Evolutionary conservation across 2,113 vertebrate species (phyloP).

Genomic region (Pantherophis guttatus): DNA sequence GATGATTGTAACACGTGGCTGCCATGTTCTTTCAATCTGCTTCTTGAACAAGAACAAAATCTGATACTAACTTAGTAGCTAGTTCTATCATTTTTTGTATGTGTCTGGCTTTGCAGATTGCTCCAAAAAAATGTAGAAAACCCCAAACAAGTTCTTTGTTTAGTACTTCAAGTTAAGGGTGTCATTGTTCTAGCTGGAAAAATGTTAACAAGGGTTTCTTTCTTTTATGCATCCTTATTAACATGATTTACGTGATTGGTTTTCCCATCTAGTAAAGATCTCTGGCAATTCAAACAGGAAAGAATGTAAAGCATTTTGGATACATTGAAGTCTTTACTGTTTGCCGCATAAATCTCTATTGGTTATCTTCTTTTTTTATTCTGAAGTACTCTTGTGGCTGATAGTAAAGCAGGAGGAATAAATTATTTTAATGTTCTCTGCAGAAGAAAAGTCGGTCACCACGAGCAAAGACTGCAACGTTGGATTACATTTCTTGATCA

Average conservation of each 20-base stretch:
- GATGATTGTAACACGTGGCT: neutral
- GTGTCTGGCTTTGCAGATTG: neutral
- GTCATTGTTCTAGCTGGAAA: conserved; percentile 26
- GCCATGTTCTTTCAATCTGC: neutral
- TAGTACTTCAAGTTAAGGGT: conserved; percentile 31
- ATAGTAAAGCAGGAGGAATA: neutral
- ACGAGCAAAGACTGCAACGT: neutral
- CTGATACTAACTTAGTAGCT: neutral
- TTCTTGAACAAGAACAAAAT: neutral
- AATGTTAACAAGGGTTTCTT: conserved; percentile 58
- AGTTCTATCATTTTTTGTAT: neutral
- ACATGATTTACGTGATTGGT: conserved; percentile 55
- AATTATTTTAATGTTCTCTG: neutral
- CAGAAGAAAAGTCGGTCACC: neutral
- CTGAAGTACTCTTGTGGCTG: conserved; percentile 21
- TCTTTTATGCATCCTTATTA: conserved; percentile 55
- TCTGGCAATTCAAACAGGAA: conserved; percentile 48
- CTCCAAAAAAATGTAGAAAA: neutral
- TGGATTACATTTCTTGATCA: neutral
- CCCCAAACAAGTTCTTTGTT: conserved; percentile 1
- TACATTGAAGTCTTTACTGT: conserved; percentile 45
- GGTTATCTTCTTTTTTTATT: conserved; percentile 39
- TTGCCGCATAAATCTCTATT: conserved; percentile 55
- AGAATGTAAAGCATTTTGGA: conserved; percentile 58
- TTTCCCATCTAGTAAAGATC: conserved; percentile 54